phyloP scores from a whole-genome alignment of 2,888 invertebrate genomes.

The Noctua janthina region DNA sequence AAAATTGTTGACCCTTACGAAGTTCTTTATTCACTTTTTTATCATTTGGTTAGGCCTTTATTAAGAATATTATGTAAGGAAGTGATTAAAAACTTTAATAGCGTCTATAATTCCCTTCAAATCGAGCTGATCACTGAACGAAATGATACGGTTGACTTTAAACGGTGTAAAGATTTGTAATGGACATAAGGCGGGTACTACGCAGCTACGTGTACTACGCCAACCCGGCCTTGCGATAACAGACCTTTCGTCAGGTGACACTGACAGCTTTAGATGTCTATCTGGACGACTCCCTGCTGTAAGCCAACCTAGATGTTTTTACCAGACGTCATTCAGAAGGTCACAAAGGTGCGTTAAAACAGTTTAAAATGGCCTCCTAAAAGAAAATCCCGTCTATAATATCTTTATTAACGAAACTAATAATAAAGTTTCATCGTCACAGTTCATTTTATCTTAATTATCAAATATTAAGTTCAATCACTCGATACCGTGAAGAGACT shows the following conservation, averaged over 20 bases:
- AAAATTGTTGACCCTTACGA: neutral
- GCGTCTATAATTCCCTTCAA: neutral
- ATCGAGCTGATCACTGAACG: neutral
- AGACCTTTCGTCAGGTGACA: conserved; percentile 57
- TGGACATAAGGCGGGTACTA: conserved; percentile 27
- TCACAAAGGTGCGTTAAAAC: conserved; percentile 1
- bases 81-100: neutral
- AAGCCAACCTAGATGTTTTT: conserved; percentile 30
- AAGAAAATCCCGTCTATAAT: neutral
- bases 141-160: conserved; percentile 13
- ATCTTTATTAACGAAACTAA: conserved; percentile 26
- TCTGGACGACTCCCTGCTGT: conserved; percentile 33
- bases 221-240: conserved; percentile 39
- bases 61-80: neutral
- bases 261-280: conserved; percentile 54
- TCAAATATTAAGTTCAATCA: conserved; percentile 29
- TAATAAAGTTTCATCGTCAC: conserved; percentile 37
- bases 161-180: conserved; percentile 21
- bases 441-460: conserved; percentile 37
- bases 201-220: conserved; percentile 12
- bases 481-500: conserved; percentile 19
- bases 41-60: no score
- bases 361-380: neutral
- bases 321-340: conserved; percentile 20
- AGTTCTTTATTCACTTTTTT: neutral